Evolutionary conservation across 2,113 vertebrate species (phyloP).

Genomic region (Tragelaphus buxtoni): DNA sequence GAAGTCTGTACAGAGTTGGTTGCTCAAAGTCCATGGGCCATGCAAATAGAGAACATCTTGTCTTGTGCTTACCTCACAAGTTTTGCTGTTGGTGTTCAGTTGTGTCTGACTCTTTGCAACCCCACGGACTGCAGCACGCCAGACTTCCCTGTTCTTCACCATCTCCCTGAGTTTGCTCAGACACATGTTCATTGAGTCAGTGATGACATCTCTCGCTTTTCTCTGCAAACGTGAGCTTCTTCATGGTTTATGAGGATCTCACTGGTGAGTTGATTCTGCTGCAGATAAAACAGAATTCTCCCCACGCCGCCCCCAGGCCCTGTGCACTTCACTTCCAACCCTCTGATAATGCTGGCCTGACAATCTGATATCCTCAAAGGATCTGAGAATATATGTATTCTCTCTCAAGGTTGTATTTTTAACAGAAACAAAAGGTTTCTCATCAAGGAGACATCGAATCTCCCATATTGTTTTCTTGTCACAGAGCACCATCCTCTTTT

Average conservation of each 20-base stretch:
- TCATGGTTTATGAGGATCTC: neutral
- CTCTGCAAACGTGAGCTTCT: neutral
- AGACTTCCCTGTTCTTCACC: neutral
- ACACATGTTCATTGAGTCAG: neutral
- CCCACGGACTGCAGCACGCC: neutral
- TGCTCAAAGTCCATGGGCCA: neutral
- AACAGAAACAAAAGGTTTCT: neutral
- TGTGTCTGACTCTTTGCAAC: neutral
- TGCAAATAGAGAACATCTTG: neutral
- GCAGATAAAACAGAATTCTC: neutral
- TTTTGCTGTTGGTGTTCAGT: neutral
- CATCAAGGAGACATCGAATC: neutral
- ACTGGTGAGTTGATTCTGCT: neutral
- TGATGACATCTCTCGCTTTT: neutral
- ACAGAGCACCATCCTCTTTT: neutral
- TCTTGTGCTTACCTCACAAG: neutral
- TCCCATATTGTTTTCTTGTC: neutral
- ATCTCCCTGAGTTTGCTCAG: neutral
- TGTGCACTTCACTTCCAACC: neutral
- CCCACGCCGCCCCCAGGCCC: neutral
- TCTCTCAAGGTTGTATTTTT: neutral
- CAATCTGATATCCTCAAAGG: neutral
- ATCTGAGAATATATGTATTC: neutral
- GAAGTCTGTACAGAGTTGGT: neutral
- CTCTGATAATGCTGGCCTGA: neutral